These are phyloP conservation scores for Choristoneura rosaceana DNA, from an alignment of 2,888 invertebrate species.

Conservation along the genomic window DNA sequence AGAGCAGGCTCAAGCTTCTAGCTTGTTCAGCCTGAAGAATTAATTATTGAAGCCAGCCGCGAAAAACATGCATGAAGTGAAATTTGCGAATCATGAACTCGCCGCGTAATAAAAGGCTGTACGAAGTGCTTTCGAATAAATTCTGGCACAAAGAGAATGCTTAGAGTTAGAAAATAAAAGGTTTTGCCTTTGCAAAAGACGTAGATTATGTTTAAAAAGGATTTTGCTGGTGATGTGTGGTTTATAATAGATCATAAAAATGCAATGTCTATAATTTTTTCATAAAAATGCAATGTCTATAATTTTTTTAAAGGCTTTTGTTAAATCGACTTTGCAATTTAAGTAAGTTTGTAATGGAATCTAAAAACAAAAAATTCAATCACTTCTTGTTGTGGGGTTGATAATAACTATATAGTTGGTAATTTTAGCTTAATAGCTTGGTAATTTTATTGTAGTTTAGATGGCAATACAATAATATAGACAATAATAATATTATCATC, in stretches of 20 bases:
- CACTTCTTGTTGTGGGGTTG: too few relatives aligned
- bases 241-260: neutral
- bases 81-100: slow-evolving; percentile 10
- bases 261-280: too few relatives aligned
- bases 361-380: too few relatives aligned
- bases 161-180: neutral
- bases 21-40: slow-evolving; percentile 16
- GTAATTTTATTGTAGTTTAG: too few relatives aligned
- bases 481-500: too few relatives aligned
- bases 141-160: slow-evolving; percentile 7
- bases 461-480: too few relatives aligned
- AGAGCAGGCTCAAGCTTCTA: neutral
- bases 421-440: too few relatives aligned
- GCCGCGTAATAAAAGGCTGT: slow-evolving; percentile 1
- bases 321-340: too few relatives aligned
- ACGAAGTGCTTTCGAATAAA: slow-evolving; percentile 9
- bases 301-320: too few relatives aligned
- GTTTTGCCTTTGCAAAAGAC: slow-evolving; percentile 1
- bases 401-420: too few relatives aligned
- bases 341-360: too few relatives aligned
- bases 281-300: too few relatives aligned
- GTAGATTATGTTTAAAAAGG: slow-evolving; percentile 6
- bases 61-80: neutral
- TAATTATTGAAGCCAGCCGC: slow-evolving; percentile 5
- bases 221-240: neutral